phyloP scores from a whole-genome alignment of 2,888 invertebrate species.

The Andricus quercusramuli region DNA sequence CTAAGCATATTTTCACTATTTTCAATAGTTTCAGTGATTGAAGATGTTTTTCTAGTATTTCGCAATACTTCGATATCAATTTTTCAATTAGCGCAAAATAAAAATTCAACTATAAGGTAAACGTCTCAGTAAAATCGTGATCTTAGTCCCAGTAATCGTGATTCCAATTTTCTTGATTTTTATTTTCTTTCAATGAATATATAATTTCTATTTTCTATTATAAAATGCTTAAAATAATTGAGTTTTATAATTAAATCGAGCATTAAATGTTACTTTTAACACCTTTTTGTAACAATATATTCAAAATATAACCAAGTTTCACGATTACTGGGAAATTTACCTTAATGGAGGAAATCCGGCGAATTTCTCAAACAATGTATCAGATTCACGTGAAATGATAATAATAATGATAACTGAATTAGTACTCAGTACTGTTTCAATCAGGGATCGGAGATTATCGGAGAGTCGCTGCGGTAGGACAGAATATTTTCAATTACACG shows the following conservation, averaged over 20 bases:
- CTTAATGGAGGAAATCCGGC: background rate
- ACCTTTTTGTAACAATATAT: too few species aligned
- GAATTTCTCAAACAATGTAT: background rate
- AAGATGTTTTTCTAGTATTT: background rate
- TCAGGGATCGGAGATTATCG: conserved; percentile 54
- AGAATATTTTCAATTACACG: conserved; percentile 64
- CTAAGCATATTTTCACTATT: background rate
- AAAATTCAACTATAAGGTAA: background rate
- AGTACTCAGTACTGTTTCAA: conserved; percentile 49
- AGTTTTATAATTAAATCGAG: too few species aligned
- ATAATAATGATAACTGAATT: conserved; percentile 55
- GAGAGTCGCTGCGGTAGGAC: conserved; percentile 48
- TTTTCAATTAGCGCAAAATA: background rate
- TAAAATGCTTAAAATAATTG: too few species aligned
- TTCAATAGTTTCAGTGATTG: too few species aligned
- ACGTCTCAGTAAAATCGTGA: too few species aligned
- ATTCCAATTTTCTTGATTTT: too few species aligned
- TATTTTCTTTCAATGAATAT: too few species aligned
- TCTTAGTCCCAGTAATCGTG: too few species aligned
- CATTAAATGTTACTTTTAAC: too few species aligned
- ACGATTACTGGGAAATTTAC: too few species aligned
- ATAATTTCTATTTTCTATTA: too few species aligned
- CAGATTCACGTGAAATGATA: conserved; percentile 45
- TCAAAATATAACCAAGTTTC: too few species aligned
- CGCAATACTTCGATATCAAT: background rate